Evolutionary conservation across 2,113 vertebrate genomes (phyloP), one percentile per base, ranked within the genome.

Genomic region (Noctilio leporinus): DNA sequence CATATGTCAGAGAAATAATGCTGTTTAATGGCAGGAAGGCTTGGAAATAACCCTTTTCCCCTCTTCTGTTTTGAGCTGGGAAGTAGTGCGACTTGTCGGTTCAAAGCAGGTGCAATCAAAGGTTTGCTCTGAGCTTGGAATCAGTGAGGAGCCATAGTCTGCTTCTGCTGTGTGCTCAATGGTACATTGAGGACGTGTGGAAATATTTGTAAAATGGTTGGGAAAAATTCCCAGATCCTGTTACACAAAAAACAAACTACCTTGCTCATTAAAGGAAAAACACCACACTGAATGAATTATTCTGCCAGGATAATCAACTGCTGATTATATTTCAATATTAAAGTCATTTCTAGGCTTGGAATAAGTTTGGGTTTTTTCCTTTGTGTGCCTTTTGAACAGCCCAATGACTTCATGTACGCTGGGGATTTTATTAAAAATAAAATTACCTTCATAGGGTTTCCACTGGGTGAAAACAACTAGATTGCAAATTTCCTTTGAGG

Each of bases 191-290:
- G 20, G 33, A 51, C 77, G 10, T 73, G 6, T 93, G 53, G 95
- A 96, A 94, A 69, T 93, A 53, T 11, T 86, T 53, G 75, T 77
- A 81, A 89, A 89, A 73, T 28, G 72, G 40, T 62, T 59, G 76
- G 82, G 30, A 87, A 95, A 96, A 90, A 78, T 95, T 95, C 72
- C 51, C 76, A 95, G 78, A 89, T 33, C 65, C 7, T 80, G 16
- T 89, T 94, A 92, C 35, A 93, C 45, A 96, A 77, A 67, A 93
- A 97, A 69, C 14, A 92, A 97, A 86, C 5, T 76, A 67, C 33
- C 20, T 83, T 87, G 19, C 6, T 72, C 35, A 92, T 89, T 86
- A 65, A 84, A 76, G 7, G 4, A 93, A 30, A 1, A 47, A 59
- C 53, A 40, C 24, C 22, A 78, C 26, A 76, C 49, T 20, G 30